Percentiles rank a stretch among this genome's conserved stretches.
These are phyloP conservation scores for Aphodius granarius DNA, from an alignment of 2,888 invertebrate genomes.

Conservation along the genomic window DNA sequence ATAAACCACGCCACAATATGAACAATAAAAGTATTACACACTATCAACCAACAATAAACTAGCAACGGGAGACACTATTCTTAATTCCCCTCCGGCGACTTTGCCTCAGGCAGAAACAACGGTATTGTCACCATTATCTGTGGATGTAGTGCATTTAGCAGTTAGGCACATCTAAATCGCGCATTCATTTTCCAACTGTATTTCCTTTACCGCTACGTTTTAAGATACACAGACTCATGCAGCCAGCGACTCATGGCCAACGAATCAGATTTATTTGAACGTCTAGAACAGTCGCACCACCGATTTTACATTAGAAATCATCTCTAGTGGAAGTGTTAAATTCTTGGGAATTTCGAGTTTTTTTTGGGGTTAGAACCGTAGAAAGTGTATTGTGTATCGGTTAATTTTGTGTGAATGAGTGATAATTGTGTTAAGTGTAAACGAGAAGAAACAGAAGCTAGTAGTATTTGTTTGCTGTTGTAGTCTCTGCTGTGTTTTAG, in stretches of 20 bases:
- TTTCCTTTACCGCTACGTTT: conserved; percentile 21
- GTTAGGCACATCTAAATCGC: conserved; percentile 14
- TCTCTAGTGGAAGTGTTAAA: background rate
- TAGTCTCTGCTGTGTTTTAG: background rate
- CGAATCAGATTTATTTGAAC: conserved; percentile 19
- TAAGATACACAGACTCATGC: conserved; percentile 12
- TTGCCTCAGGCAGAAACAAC: conserved; percentile 7
- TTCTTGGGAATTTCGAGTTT: background rate
- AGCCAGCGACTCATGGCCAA: conserved; percentile 5
- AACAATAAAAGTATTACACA: background rate
- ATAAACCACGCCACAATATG: background rate
- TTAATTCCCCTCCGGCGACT: background rate
- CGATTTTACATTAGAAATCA: background rate
- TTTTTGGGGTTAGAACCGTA: background rate
- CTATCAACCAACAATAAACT: background rate
- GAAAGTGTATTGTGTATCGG: background rate
- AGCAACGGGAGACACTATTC: background rate
- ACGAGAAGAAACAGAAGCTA: background rate
- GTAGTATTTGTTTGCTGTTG: background rate
- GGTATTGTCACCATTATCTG: conserved; percentile 15
- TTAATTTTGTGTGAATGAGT: background rate
- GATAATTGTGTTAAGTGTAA: background rate
- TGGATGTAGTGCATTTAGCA: conserved; percentile 15
- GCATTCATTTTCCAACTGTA: conserved; percentile 22
- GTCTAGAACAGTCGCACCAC: background rate